A percentile compares a stretch with the other conserved stretches of the same genome.
Evolutionary conservation across 2,797 vertebrate genomes (phyloP).

Genomic region (Sebastes goodei): DNA sequence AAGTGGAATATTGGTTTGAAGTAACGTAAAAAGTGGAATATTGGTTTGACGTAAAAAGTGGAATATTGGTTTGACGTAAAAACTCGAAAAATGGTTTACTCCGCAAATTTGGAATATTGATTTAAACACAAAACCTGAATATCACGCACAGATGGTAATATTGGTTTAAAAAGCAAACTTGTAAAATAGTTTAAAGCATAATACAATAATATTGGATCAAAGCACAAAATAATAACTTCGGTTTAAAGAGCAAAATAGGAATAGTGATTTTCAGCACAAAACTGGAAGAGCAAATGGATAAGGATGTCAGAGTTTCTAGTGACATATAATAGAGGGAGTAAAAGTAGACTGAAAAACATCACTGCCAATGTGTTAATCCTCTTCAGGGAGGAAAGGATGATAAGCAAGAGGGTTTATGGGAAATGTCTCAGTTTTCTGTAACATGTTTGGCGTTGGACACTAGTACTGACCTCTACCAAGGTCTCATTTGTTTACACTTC

Average conservation of each 20-base stretch:
- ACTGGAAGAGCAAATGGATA: neutral
- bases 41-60: too few relatives aligned
- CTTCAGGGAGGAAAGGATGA: neutral
- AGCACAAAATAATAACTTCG: neutral
- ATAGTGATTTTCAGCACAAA: neutral
- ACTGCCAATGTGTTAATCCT: neutral
- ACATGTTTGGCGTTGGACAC: neutral
- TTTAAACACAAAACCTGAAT: neutral
- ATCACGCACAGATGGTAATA: neutral
- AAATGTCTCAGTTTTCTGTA: neutral
- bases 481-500: neutral
- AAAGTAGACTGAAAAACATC: neutral
- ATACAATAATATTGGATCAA: neutral
- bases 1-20: too few relatives aligned
- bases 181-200: neutral
- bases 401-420: neutral
- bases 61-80: too few relatives aligned
- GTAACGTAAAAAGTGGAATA: too few relatives aligned
- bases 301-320: neutral
- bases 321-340: neutral
- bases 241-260: neutral
- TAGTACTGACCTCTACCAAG: neutral
- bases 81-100: too few relatives aligned
- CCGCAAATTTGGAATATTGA: too few relatives aligned
- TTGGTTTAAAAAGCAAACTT: neutral